Base-by-base conservation (phyloP, 2,797 vertebrate genomes). In the Neosilurus mollespiculum region DNA sequence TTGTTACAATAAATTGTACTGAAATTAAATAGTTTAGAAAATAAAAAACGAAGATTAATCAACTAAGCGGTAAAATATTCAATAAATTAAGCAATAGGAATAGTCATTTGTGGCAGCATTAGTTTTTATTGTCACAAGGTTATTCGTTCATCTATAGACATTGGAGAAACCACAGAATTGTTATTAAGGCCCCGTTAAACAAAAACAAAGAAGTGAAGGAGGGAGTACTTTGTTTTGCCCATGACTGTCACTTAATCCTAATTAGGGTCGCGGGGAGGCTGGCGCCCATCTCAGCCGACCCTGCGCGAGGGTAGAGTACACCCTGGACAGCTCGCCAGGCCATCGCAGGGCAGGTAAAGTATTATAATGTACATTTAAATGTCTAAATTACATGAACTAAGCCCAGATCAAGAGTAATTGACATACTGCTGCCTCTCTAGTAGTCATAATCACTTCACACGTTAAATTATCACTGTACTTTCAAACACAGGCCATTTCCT, bases 351-450 rank as follows among this genome's bases (percentile, higher is more conserved):
- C 79, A 87, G 86, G 81, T 85, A 87, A 89, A 86, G 83, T 86
- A 84, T 83, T 83, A 84, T 75, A 87, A 84, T 51, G n/a, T 2
- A 0, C 24, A 73, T 89, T 84, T 84, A 85, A 89, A 86, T 81
- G 82, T 69, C 72, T 81, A 87, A 86, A 89, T 87, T 81, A 84
- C 66, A 83, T 84, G 86, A 87, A 86, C 77, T 65, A 70, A 84
- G 81, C 64, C 84, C 59, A 82, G 77, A 81, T 87, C 79, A 86
- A 81, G 80, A 87, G 84, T 86, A 82, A 88, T 87, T 87, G 86
- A 89, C 83, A 81, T 85, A 56, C 85, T 78, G 61, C 69, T 81
- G 67, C 77, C 67, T 87, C 66, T 71, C 84, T 66, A 70, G 69
- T 83, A 77, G 84, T 76, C 73, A 65, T 84, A 84, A 85, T 84